Evolutionary conservation across 1,140 invertebrate species (phyloP).

Genomic region (Musca vetustissima): DNA sequence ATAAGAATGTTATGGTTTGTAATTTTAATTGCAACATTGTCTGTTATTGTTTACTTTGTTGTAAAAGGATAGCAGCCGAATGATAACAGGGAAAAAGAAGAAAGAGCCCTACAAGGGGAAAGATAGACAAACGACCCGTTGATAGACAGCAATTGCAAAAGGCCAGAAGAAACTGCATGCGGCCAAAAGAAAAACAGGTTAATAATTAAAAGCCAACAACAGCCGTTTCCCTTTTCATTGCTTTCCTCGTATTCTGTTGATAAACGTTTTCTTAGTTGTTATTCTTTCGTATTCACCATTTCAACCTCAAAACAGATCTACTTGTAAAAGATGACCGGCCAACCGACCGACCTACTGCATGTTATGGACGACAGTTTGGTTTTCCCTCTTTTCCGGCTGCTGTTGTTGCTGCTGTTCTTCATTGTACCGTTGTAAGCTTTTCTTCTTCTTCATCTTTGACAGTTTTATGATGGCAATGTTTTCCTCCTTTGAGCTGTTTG

Average conservation of each 20-base stretch:
- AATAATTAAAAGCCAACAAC: conserved; percentile 23
- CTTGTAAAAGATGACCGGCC: neutral
- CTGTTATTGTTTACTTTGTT: conserved; percentile 1
- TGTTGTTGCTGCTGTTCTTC: neutral
- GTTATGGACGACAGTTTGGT: neutral
- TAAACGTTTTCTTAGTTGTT: neutral
- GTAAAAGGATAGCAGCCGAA: neutral
- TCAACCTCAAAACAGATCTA: neutral
- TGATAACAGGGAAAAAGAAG: too few species aligned
- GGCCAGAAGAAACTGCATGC: neutral
- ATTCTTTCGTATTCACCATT: neutral
- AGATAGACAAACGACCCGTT: too few species aligned
- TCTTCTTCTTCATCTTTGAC: neutral
- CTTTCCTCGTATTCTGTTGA: neutral
- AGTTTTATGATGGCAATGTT: neutral
- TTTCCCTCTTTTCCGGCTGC: neutral
- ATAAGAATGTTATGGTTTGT: conserved; percentile 7
- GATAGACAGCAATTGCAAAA: too few species aligned
- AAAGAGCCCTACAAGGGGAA: too few species aligned
- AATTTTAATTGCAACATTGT: conserved; percentile 23
- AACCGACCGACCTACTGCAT: too few species aligned
- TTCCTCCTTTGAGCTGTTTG: conserved; percentile 1
- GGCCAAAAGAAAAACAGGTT: conserved; percentile 7
- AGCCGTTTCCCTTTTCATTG: neutral
- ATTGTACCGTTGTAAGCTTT: too few species aligned